Percentiles rank a stretch among this genome's conserved stretches.
Evolutionary conservation across 2,888 invertebrate species (phyloP).

Genomic region (Caenorhabditis imperialis): DNA sequence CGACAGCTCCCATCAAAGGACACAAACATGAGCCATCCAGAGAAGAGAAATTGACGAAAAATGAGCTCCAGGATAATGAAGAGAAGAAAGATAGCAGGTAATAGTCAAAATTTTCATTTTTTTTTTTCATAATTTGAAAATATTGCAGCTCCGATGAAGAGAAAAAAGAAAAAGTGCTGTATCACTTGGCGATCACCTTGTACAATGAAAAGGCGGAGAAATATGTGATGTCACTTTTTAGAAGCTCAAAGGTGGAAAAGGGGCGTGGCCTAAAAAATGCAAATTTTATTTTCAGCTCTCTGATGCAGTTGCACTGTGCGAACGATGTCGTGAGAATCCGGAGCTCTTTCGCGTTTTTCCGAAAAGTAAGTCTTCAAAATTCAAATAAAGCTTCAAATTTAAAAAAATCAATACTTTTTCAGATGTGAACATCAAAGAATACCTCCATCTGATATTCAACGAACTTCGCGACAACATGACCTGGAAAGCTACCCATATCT

Average conservation of each 20-base stretch:
- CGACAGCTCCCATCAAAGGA: neutral
- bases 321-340: conserved; percentile 63
- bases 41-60: conserved; percentile 42
- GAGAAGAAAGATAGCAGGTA: conserved; percentile 30
- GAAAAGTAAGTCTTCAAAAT: conserved; percentile 27
- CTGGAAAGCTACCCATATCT: conserved; percentile 63
- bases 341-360: conserved; percentile 57
- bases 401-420: no score
- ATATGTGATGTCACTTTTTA: conserved; percentile 53
- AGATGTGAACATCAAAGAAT: conserved; percentile 52
- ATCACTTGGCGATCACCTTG: conserved; percentile 58
- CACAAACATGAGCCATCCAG: conserved; percentile 32
- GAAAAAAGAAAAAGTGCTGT: conserved; percentile 23
- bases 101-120: conserved; percentile 1
- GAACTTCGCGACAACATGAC: conserved; percentile 58
- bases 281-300: conserved; percentile 44
- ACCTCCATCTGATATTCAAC: conserved; percentile 49
- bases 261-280: no score
- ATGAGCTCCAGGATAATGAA: conserved; percentile 28
- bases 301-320: conserved; percentile 62
- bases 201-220: conserved; percentile 48
- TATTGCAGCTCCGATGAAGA: conserved; percentile 34
- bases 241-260: no score
- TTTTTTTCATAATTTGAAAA: neutral
- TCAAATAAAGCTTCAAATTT: neutral